phyloP scores from a whole-genome alignment of 2,797 vertebrate species.

The Cirrhinus molitorella region DNA sequence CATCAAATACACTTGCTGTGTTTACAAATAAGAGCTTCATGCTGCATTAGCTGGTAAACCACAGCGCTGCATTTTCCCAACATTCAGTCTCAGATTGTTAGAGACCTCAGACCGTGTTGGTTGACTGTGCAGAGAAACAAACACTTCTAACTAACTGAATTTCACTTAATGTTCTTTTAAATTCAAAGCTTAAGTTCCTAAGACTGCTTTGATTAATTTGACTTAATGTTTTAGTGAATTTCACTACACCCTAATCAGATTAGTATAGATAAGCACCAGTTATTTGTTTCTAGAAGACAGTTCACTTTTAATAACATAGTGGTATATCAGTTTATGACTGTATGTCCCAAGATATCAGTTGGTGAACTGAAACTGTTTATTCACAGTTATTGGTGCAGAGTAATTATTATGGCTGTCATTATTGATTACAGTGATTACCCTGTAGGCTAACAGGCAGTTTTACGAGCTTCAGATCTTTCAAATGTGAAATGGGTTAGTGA shows the following conservation, averaged over 20 bases:
- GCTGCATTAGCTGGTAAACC: conserved; percentile 53
- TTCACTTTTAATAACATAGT: background rate
- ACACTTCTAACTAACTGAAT: background rate
- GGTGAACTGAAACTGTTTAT: background rate
- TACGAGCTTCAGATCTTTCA: background rate
- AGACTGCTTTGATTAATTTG: background rate
- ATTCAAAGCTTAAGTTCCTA: background rate
- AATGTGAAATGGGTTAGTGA: background rate
- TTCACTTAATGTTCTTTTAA: background rate
- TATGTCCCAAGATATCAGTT: background rate
- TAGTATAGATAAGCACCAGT: background rate
- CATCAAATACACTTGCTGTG: conserved; percentile 46
- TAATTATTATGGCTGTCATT: background rate
- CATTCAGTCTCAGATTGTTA: conserved; percentile 47
- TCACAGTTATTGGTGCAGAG: background rate
- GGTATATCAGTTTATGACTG: background rate
- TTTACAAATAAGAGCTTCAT: conserved; percentile 53
- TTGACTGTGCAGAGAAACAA: background rate
- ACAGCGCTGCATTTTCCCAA: conserved; percentile 38
- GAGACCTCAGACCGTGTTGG: conserved; percentile 23
- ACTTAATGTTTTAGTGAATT: conserved; percentile 2
- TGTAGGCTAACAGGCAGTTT: background rate
- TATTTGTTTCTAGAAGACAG: background rate
- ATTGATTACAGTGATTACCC: conserved; percentile 12
- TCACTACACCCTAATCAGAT: background rate